Evolutionary conservation across 2,888 invertebrate genomes (phyloP).

Genomic region (Dicyrtomina minuta): DNA sequence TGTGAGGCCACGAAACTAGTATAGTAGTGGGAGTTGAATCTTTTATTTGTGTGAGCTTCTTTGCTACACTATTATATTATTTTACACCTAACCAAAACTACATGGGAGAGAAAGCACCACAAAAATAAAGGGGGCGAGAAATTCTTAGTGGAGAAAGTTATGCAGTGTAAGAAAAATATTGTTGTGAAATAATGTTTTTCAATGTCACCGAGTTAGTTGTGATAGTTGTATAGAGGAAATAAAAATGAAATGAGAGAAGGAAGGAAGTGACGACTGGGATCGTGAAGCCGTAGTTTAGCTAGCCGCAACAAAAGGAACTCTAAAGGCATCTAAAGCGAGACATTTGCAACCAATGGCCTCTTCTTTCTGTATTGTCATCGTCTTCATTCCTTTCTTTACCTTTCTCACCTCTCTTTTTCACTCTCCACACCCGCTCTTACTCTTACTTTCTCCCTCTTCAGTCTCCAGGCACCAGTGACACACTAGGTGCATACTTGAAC

Average conservation of each 20-base stretch:
- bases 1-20: too few species aligned
- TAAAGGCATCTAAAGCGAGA: background rate
- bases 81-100: too few species aligned
- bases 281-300: slow-evolving; percentile 3
- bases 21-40: too few species aligned
- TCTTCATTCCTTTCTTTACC: background rate
- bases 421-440: background rate
- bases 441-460: background rate
- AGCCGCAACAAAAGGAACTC: background rate
- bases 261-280: too few species aligned
- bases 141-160: too few species aligned
- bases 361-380: background rate
- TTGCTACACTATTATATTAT: too few species aligned
- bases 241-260: background rate
- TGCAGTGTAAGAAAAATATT: too few species aligned
- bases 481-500: background rate
- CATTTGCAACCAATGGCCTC: slow-evolving; percentile 3
- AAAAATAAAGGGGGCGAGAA: too few species aligned
- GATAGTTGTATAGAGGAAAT: too few species aligned
- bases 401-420: background rate
- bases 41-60: too few species aligned
- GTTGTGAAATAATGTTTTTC: background rate
- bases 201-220: background rate
- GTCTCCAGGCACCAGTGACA: background rate
- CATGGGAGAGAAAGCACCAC: too few species aligned